Evolutionary conservation across 2,797 vertebrate genomes (phyloP).

Genomic region (Clarias platycephalus): DNA sequence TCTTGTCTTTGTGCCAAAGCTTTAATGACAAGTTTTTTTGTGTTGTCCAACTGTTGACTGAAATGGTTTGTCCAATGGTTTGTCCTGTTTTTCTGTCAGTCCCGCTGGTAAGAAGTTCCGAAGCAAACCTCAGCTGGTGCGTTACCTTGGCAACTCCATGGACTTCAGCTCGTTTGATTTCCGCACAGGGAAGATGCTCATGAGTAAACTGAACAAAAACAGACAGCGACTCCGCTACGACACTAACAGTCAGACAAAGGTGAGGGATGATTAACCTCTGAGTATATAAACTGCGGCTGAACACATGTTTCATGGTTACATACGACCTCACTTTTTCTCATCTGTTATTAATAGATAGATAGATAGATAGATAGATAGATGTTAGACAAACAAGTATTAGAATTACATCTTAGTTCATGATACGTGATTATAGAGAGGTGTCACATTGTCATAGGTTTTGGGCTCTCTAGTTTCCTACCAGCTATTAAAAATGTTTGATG

Average conservation of each 20-base stretch:
- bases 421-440: not conserved
- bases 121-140: conserved; percentile 96
- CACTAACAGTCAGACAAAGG: conserved; percentile 92
- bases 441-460: not conserved
- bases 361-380: no score
- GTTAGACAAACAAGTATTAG: not conserved
- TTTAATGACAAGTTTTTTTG: conserved; percentile 9
- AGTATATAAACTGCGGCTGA: not conserved
- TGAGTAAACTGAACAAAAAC: conserved; percentile 96
- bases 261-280: conserved; percentile 60
- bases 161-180: conserved; percentile 97
- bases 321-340: not conserved
- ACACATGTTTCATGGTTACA: not conserved
- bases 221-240: conserved; percentile 93
- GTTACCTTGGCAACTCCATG: conserved; percentile 98
- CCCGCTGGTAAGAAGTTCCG: conserved; percentile 99
- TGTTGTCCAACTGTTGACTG: conserved; percentile 31
- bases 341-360: not conserved
- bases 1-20: conserved; percentile 32
- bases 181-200: conserved; percentile 95
- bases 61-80: conserved; percentile 37
- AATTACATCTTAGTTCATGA: no score
- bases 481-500: not conserved
- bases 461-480: not conserved
- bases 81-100: conserved; percentile 68